Conservation (phyloP, 2,888 invertebrate genomes). For the Geophilus truncorum region DNA sequence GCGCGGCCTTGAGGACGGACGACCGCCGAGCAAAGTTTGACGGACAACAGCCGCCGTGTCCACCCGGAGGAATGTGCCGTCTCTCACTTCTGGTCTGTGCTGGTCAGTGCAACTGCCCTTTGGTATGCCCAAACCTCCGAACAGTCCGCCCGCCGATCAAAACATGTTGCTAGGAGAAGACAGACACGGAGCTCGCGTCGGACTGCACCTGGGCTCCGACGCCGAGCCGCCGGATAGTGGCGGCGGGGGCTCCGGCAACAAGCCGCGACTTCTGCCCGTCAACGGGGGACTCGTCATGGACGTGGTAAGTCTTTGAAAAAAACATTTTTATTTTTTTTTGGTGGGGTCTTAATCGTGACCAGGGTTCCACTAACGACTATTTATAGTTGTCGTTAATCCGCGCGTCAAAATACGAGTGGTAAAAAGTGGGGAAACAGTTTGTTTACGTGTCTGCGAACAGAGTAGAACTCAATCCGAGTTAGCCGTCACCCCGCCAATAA, state of each 20-base stretch:
- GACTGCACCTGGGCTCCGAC: conserved; percentile 31
- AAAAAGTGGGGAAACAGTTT: background rate
- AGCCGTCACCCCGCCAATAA: background rate
- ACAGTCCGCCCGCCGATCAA: background rate
- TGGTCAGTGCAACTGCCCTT: background rate
- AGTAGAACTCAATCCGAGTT: background rate
- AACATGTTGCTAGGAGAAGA: conserved; percentile 31
- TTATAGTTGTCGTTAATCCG: background rate
- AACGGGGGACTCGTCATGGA: conserved; percentile 33
- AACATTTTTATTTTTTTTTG: no score
- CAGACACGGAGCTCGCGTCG: conserved; percentile 28
- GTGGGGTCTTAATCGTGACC: no score
- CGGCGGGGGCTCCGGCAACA: background rate
- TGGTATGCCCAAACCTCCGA: conserved; percentile 26
- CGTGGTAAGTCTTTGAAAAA: conserved; percentile 31
- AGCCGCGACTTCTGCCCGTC: conserved; percentile 22
- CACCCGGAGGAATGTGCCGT: background rate
- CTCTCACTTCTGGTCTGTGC: background rate
- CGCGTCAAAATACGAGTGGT: background rate
- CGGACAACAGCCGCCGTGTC: background rate
- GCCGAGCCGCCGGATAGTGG: conserved; percentile 29
- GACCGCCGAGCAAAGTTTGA: background rate
- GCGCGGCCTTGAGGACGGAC: background rate
- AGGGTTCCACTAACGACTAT: background rate
- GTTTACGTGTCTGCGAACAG: conserved; percentile 1